Evolutionary conservation across 2,797 vertebrate genomes (phyloP).

Genomic region (Australoheros facetus): DNA sequence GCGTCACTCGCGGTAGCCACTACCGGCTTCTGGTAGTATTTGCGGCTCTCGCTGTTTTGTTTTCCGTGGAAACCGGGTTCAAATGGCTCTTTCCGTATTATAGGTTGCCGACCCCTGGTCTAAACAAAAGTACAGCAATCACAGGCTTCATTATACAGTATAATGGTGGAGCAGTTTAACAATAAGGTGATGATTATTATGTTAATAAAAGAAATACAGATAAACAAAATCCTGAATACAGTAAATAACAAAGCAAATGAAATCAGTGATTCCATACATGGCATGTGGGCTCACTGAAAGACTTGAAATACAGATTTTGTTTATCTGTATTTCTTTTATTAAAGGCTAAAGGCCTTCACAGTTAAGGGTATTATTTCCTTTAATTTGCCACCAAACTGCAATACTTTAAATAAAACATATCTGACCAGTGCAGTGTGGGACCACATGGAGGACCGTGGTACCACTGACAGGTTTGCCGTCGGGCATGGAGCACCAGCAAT

Average conservation of each 20-base stretch:
- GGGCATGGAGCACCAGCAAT: constrained; percentile 77
- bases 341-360: background rate
- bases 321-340: too few species aligned
- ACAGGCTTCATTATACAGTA: background rate
- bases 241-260: background rate
- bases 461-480: constrained; percentile 76
- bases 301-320: too few species aligned
- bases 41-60: too few species aligned
- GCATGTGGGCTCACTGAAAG: background rate
- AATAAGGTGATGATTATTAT: too few species aligned
- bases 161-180: background rate
- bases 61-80: too few species aligned
- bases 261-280: background rate
- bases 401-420: background rate
- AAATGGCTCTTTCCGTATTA: too few species aligned
- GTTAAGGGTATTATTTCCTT: background rate
- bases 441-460: constrained; percentile 62
- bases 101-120: too few species aligned
- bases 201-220: background rate
- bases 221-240: background rate
- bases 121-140: background rate
- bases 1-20: too few species aligned
- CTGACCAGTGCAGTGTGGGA: constrained; percentile 75
- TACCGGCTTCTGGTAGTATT: too few species aligned
- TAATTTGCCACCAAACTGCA: background rate